phyloP scores from a whole-genome alignment of 2,113 vertebrate species.

The Cyphomyrus plagiostoma region DNA sequence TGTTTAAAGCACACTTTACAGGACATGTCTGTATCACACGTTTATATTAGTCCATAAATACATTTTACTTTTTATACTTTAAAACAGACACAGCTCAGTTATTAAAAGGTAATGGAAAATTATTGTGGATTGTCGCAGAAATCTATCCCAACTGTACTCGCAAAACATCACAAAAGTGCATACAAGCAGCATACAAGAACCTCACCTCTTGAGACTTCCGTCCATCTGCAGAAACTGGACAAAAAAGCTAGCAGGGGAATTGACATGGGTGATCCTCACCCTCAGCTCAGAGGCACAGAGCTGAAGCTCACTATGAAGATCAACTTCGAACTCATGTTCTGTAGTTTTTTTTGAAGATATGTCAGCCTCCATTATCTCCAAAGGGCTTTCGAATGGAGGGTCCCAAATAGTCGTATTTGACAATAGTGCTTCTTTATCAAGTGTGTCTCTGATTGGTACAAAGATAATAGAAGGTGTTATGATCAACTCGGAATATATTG shows the following conservation, averaged over 20 bases:
- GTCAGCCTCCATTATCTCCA: neutral
- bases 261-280: conserved; percentile 69
- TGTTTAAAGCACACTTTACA: no score
- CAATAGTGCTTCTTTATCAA: neutral
- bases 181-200: no score
- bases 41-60: no score
- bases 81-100: no score
- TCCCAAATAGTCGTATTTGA: conserved; percentile 50
- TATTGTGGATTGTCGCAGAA: no score
- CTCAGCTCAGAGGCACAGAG: conserved; percentile 44
- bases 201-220: conserved; percentile 70
- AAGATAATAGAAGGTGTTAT: neutral
- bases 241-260: conserved; percentile 81
- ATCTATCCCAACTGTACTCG: no score
- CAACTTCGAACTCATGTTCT: neutral
- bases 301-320: conserved; percentile 34
- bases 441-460: conserved; percentile 20
- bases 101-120: no score
- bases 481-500: neutral
- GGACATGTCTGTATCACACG: no score
- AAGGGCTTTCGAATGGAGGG: conserved; percentile 42
- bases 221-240: conserved; percentile 65
- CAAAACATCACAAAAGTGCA: no score
- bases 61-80: no score
- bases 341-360: neutral